A percentile compares a stretch with the other conserved stretches of the same genome.
phyloP scores from a whole-genome alignment of 2,797 vertebrate genomes.

The Trachurus trachurus region DNA sequence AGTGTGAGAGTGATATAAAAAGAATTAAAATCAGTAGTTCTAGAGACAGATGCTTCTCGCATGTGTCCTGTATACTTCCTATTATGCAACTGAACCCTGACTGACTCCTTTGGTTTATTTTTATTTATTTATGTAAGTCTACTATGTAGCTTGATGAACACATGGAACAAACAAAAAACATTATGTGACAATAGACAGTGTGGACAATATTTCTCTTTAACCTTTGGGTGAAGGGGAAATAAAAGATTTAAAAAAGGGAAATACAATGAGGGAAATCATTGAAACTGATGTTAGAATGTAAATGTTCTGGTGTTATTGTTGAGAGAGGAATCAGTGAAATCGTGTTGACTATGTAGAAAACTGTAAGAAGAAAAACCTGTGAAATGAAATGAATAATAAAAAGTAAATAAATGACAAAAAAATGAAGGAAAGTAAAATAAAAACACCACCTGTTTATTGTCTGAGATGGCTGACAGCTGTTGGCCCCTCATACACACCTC shows the following conservation, averaged over 20 bases:
- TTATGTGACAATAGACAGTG: neutral
- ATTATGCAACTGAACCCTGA: no score
- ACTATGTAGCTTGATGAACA: neutral
- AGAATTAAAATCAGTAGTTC: no score
- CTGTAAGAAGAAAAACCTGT: neutral
- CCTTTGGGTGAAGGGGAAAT: neutral
- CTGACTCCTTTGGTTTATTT: no score
- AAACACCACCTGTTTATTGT: conserved; percentile 61
- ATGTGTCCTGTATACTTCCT: no score
- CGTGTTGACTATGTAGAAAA: neutral
- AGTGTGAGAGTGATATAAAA: no score
- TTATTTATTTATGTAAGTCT: no score
- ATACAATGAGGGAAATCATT: neutral
- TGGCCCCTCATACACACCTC: conserved; percentile 68
- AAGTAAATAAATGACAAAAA: no score
- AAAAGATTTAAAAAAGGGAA: neutral
- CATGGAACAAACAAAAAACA: neutral
- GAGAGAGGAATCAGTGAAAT: neutral
- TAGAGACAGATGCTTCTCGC: no score
- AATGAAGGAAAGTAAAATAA: conserved; percentile 4
- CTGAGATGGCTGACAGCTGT: conserved; percentile 72
- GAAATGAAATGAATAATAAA: neutral
- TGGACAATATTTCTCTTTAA: neutral
- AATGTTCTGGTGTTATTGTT: conserved; percentile 3
- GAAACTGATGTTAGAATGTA: neutral